These are phyloP conservation scores for Molossus molossus DNA, from an alignment of 2,797 vertebrate species.

Conservation along the genomic window DNA sequence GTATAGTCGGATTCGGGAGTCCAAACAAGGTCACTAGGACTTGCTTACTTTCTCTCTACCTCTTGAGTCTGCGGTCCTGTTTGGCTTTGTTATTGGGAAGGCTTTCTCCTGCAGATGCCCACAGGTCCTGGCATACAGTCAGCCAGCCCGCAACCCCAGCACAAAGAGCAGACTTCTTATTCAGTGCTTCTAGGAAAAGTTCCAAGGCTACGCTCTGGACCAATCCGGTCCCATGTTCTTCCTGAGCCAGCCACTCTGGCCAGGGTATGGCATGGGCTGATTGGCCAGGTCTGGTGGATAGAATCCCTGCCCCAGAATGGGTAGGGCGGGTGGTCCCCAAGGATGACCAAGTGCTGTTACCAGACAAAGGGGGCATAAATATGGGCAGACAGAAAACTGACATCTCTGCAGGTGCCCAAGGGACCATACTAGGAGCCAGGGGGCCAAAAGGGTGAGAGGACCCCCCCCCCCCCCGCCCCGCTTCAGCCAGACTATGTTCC, in stretches of 20 bases:
- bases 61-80: neutral
- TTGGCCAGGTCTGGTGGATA: neutral
- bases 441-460: neutral
- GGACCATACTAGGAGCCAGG: too few species aligned
- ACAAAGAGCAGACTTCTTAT: neutral
- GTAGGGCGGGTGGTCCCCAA: too few species aligned
- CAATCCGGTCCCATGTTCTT: neutral
- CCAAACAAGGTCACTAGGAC: neutral
- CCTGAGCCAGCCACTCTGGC: neutral
- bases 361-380: neutral
- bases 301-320: neutral
- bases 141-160: neutral
- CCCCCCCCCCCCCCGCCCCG: too few species aligned
- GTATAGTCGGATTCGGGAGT: neutral
- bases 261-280: neutral
- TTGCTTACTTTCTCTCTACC: neutral
- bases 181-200: neutral
- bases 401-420: neutral
- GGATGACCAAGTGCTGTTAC: neutral
- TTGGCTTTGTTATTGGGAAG: neutral
- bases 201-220: neutral
- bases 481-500: neutral
- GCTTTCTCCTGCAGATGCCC: neutral
- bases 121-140: neutral
- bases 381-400: neutral